These are phyloP conservation scores for Onychorhynchus coronatus DNA, from an alignment of 2,113 vertebrate genomes.

Conservation along the genomic window DNA sequence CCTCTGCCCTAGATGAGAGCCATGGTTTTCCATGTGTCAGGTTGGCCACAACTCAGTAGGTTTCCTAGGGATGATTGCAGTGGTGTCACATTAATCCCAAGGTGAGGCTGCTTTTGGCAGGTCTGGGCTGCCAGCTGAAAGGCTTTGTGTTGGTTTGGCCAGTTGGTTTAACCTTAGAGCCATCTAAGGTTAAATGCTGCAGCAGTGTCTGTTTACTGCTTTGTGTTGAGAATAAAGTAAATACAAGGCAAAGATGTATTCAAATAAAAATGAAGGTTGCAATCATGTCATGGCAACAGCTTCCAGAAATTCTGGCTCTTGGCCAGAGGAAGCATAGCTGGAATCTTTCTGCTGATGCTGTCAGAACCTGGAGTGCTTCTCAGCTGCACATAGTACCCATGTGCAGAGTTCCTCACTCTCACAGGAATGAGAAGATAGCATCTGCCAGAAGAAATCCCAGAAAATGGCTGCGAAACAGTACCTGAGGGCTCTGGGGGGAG, in stretches of 20 bases:
- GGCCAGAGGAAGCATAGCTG: slow-evolving; percentile 1
- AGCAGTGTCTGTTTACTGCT: background rate
- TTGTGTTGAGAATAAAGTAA: slow-evolving; percentile 21
- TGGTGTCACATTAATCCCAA: background rate
- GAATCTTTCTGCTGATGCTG: slow-evolving; percentile 12
- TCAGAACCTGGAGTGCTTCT: background rate
- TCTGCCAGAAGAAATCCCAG: background rate
- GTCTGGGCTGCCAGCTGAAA: background rate
- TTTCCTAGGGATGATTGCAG: background rate
- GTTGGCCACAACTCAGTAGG: background rate
- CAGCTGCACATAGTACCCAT: background rate
- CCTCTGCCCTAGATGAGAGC: background rate
- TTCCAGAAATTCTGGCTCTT: slow-evolving; percentile 35
- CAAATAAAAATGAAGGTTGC: slow-evolving; percentile 30
- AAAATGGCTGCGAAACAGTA: background rate
- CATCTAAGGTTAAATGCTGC: background rate
- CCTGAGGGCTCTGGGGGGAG: background rate
- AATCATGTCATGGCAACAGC: slow-evolving; percentile 36
- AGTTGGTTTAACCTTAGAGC: background rate
- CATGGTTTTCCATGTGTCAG: background rate
- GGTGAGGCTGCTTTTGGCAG: background rate
- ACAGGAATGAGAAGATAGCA: background rate
- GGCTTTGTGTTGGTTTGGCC: background rate
- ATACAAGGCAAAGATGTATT: background rate
- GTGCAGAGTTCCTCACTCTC: background rate